Percentiles rank a stretch among this genome's conserved stretches.
Conservation (phyloP, 2,888 invertebrate species). For the Amphipoea lucens region DNA sequence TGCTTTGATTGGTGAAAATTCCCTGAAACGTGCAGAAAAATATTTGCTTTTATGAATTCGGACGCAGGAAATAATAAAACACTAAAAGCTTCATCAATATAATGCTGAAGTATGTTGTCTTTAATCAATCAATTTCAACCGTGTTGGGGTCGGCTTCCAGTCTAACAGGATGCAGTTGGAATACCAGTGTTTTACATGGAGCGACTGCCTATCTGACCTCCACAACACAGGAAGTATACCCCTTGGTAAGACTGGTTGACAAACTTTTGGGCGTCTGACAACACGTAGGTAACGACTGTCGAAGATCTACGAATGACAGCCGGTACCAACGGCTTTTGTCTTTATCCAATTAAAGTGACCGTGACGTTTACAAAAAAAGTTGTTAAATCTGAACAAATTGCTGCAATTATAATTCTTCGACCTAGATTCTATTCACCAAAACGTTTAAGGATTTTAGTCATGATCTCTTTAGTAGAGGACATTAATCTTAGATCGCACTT, state of each 20-base stretch:
- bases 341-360: conserved; percentile 1
- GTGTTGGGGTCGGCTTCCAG: not conserved
- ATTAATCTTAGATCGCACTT: conserved; percentile 89
- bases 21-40: conserved; percentile 35
- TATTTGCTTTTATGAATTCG: conserved; percentile 31
- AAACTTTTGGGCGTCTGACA: not conserved
- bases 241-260: not conserved
- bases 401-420: conserved; percentile 60
- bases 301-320: not conserved
- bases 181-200: not conserved
- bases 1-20: conserved; percentile 49
- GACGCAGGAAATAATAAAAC: not conserved
- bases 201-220: not conserved
- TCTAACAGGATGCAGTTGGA: not conserved
- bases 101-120: not conserved
- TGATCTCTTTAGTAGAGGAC: conserved; percentile 81
- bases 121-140: not conserved
- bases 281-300: not conserved
- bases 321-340: not conserved
- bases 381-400: conserved; percentile 42
- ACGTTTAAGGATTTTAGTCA: conserved; percentile 75
- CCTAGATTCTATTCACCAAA: conserved; percentile 62
- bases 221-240: not conserved
- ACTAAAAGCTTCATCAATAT: not conserved
- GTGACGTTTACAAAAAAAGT: not conserved